Percentiles rank a stretch among this genome's conserved stretches.
Evolutionary conservation across 2,797 vertebrate species (phyloP).

Genomic region (Scarus forsteni): DNA sequence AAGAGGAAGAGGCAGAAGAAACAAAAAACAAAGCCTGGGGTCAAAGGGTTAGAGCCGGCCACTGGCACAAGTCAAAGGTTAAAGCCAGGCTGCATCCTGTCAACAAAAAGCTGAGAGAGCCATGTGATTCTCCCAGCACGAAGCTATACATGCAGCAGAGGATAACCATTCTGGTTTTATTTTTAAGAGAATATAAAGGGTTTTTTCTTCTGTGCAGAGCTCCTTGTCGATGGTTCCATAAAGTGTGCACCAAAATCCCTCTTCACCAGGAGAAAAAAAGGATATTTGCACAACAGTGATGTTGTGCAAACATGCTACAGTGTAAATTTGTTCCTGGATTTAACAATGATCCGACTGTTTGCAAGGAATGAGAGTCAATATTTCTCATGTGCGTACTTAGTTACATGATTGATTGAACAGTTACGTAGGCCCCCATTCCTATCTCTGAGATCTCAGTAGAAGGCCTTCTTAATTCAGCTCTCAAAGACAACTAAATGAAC

Average conservation of each 20-base stretch:
- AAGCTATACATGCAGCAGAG: not conserved
- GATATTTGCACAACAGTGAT: too few relatives aligned
- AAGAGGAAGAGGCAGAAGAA: slow-evolving; percentile 11
- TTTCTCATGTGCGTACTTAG: too few relatives aligned
- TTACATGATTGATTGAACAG: too few relatives aligned
- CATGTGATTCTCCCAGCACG: slow-evolving; percentile 30
- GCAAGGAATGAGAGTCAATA: too few relatives aligned
- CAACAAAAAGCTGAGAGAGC: slow-evolving; percentile 34
- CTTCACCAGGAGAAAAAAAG: too few relatives aligned
- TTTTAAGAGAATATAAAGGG: not conserved
- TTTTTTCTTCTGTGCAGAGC: not conserved
- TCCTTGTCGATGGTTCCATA: not conserved
- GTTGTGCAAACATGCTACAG: too few relatives aligned
- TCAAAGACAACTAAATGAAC: too few relatives aligned
- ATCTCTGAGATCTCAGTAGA: too few relatives aligned
- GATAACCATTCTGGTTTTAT: not conserved
- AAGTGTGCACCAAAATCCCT: not conserved
- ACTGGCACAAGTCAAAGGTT: slow-evolving; percentile 58
- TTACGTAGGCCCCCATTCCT: too few relatives aligned
- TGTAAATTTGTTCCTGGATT: too few relatives aligned
- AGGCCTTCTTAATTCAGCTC: too few relatives aligned
- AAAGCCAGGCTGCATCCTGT: slow-evolving; percentile 52
- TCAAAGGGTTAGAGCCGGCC: slow-evolving; percentile 50
- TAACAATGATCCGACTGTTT: too few relatives aligned
- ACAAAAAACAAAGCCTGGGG: slow-evolving; percentile 41